A percentile compares a stretch with the other conserved stretches of the same genome.
Conservation (phyloP, 2,113 vertebrate species). For the Henicopernis longicauda region DNA sequence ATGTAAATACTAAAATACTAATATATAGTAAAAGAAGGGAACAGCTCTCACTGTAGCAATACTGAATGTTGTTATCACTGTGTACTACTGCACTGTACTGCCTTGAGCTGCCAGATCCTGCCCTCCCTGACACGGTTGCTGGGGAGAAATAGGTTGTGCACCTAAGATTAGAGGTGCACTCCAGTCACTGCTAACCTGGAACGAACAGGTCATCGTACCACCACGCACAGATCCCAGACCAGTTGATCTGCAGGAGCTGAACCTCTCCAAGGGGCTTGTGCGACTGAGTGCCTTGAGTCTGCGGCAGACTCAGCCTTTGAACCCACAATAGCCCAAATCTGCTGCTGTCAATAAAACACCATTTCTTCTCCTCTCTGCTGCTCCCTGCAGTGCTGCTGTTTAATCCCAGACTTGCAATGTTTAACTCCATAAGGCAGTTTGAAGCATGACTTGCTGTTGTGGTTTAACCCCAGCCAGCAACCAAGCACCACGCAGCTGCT, state of each 20-base stretch:
- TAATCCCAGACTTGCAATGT: neutral
- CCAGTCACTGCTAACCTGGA: neutral
- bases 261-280: neutral
- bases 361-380: neutral
- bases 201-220: accelerated
- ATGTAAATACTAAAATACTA: neutral
- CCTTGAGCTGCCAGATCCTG: neutral
- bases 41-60: neutral
- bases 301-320: neutral
- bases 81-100: accelerated
- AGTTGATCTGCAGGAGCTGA: neutral
- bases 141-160: neutral
- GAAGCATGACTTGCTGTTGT: neutral
- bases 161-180: neutral
- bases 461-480: too few species aligned
- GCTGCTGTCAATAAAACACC: neutral
- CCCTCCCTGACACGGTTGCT: neutral
- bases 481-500: too few species aligned
- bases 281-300: neutral
- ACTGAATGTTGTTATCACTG: neutral
- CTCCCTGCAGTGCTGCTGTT: neutral
- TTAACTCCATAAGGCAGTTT: neutral
- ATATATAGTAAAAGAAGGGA: neutral
- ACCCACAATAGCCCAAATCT: neutral
- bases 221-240: too few species aligned